A percentile compares a stretch with the other conserved stretches of the same genome.
Evolutionary conservation across 1,140 invertebrate genomes (phyloP).

Genomic region (Schlechtendalia chinensis): DNA sequence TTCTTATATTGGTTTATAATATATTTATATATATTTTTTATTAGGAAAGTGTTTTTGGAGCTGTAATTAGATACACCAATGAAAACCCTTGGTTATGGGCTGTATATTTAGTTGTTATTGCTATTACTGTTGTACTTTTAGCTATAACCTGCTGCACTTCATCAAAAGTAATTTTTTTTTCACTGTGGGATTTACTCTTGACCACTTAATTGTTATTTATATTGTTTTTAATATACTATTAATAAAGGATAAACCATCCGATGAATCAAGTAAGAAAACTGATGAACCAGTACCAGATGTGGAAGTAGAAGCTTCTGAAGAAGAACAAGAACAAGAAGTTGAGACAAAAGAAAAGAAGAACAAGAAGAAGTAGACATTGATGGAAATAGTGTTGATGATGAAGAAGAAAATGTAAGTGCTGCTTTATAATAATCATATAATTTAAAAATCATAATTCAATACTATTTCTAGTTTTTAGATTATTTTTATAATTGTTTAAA

Average conservation of each 20-base stretch:
- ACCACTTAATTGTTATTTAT: constrained; percentile 5
- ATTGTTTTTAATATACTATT: constrained; percentile 20
- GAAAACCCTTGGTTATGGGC: constrained; percentile 90
- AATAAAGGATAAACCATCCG: constrained; percentile 55
- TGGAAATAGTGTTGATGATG: constrained; percentile 53
- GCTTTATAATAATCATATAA: not conserved
- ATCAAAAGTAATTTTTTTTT: constrained; percentile 50
- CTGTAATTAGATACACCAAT: constrained; percentile 78
- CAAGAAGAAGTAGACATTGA: constrained; percentile 53
- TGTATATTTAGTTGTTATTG: constrained; percentile 77
- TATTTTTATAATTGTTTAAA: not conserved
- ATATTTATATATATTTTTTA: not conserved
- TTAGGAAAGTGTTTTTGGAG: constrained; percentile 54
- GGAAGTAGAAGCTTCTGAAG: constrained; percentile 53
- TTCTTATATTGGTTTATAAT: not conserved
- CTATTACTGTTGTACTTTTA: constrained; percentile 54
- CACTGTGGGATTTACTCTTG: constrained; percentile 17
- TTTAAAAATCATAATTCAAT: not conserved
- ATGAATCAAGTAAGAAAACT: constrained; percentile 63
- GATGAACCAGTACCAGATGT: constrained; percentile 61
- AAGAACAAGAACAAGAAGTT: constrained; percentile 52
- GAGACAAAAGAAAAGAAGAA: constrained; percentile 51
- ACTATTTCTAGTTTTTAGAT: not conserved
- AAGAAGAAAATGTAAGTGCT: constrained; percentile 34
- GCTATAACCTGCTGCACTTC: constrained; percentile 48